Evolutionary conservation across 2,888 invertebrate genomes (phyloP).

Genomic region (Colletes collaris): DNA sequence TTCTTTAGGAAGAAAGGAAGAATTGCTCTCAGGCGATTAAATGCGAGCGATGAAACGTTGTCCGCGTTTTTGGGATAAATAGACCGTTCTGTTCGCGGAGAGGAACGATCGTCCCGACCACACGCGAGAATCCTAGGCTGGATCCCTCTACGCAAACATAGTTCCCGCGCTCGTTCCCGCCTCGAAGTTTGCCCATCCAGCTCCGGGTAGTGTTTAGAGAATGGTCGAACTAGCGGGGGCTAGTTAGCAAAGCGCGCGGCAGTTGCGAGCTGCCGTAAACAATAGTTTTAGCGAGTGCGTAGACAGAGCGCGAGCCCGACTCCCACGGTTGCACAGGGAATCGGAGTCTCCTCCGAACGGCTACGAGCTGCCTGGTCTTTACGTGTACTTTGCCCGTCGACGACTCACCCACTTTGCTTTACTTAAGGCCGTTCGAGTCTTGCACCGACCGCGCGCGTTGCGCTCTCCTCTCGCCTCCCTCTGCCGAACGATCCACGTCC

Average conservation of each 20-base stretch:
- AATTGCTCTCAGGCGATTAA: too few species aligned
- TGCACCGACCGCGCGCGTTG: conserved; percentile 33
- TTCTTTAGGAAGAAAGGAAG: too few species aligned
- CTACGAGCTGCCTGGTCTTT: conserved; percentile 62
- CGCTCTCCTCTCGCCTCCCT: conserved; percentile 35
- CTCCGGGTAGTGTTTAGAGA: conserved; percentile 49
- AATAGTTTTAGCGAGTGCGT: conserved; percentile 77
- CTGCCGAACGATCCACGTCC: conserved; percentile 48
- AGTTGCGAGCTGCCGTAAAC: conserved; percentile 77
- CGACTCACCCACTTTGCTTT: conserved; percentile 77
- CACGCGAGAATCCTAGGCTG: conserved; percentile 30
- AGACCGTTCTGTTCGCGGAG: too few species aligned
- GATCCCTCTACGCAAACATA: conserved; percentile 29
- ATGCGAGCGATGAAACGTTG: too few species aligned
- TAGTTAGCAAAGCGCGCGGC: conserved; percentile 78
- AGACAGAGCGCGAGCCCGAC: conserved; percentile 63
- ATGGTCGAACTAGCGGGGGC: conserved; percentile 49
- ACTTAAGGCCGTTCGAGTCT: conserved; percentile 71
- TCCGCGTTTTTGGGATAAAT: too few species aligned
- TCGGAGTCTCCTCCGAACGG: conserved; percentile 47
- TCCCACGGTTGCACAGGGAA: conserved; percentile 76
- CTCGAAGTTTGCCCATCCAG: conserved; percentile 35
- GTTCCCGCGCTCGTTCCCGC: conserved; percentile 11
- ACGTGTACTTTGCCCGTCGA: conserved; percentile 67
- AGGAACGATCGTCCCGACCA: conserved; percentile 26